These are phyloP conservation scores for Phaedon cochleariae DNA, from an alignment of 2,888 invertebrate genomes.

Conservation along the genomic window DNA sequence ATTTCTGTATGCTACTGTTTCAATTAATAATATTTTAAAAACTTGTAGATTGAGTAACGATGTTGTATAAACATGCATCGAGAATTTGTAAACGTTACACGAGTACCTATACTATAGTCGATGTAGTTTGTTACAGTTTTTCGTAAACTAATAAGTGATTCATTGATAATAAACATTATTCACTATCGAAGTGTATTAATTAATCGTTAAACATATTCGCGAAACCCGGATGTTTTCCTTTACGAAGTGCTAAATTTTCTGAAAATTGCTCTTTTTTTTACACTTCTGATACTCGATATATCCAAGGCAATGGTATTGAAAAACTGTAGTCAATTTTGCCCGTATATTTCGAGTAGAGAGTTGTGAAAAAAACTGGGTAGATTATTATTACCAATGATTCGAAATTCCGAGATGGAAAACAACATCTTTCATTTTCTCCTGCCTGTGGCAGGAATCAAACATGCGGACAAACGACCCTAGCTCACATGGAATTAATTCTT, in stretches of 20 bases:
- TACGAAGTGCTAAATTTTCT: neutral
- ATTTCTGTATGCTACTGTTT: no score
- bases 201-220: neutral
- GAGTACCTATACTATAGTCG: neutral
- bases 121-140: neutral
- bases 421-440: no score
- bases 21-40: no score
- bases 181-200: neutral
- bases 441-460: no score
- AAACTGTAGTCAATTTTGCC: no score
- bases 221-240: neutral
- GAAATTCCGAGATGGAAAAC: no score
- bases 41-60: neutral
- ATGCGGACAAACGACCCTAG: no score
- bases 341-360: no score
- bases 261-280: neutral
- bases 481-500: no score
- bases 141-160: neutral
- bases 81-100: neutral
- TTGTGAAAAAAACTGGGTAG: no score
- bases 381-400: no score
- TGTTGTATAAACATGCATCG: neutral
- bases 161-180: neutral
- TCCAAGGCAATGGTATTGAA: neutral
- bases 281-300: neutral